A percentile compares a stretch with the other conserved stretches of the same genome.
These are phyloP conservation scores for Rhinoptilus africanus DNA, from an alignment of 2,113 vertebrate species.

Conservation along the genomic window DNA sequence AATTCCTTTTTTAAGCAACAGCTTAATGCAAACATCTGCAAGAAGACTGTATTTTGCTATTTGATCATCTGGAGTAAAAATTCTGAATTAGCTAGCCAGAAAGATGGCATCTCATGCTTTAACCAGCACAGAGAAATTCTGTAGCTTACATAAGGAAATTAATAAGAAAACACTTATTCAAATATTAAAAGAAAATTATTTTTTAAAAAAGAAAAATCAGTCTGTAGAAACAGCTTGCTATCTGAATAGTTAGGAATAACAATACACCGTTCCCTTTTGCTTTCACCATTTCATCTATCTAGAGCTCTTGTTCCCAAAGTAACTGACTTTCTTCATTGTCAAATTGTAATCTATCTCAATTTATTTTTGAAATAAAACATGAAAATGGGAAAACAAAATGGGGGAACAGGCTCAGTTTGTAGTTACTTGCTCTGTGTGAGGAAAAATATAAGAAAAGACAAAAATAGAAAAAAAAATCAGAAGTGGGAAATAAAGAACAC, in stretches of 20 bases:
- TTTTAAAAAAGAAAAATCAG: neutral
- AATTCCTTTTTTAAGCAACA: neutral
- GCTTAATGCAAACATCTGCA: neutral
- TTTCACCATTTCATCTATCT: neutral
- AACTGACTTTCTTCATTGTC: neutral
- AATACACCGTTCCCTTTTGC: neutral
- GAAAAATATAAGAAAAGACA: neutral
- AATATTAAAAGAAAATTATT: neutral
- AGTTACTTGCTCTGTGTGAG: neutral
- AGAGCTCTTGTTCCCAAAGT: neutral
- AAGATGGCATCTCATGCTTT: neutral
- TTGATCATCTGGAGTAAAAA: neutral
- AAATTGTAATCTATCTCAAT: neutral
- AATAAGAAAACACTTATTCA: neutral
- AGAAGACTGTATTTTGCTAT: neutral
- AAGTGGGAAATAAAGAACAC: neutral
- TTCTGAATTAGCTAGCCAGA: neutral
- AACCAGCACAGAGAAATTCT: neutral
- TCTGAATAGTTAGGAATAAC: neutral
- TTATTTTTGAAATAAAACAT: neutral
- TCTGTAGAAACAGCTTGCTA: neutral
- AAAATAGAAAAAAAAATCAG: neutral
- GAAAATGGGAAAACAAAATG: neutral
- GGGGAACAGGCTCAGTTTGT: neutral
- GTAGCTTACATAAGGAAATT: neutral